These are phyloP conservation scores for Odontophorus gujanensis DNA, from an alignment of 2,113 vertebrate genomes.

Conservation along the genomic window DNA sequence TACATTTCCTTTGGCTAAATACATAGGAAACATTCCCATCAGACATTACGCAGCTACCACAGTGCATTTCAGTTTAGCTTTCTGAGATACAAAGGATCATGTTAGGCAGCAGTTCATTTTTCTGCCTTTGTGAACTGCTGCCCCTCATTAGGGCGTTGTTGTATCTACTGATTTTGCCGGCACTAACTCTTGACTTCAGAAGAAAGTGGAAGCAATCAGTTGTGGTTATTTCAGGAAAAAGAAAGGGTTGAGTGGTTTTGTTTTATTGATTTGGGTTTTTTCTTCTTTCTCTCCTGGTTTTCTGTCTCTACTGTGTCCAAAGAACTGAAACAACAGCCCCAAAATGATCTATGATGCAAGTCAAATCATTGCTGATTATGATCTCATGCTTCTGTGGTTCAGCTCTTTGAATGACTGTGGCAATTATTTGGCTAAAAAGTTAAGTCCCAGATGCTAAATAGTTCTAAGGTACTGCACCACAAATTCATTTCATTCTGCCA, in stretches of 20 bases:
- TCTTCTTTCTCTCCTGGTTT: not conserved
- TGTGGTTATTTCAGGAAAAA: slow-evolving; percentile 10
- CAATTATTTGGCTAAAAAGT: slow-evolving; percentile 47
- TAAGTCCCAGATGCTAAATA: slow-evolving; percentile 27
- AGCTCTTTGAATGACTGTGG: slow-evolving; percentile 15
- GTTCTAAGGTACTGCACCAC: slow-evolving; percentile 1
- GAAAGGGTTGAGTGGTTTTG: not conserved
- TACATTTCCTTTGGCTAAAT: not conserved
- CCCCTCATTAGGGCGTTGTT: not conserved
- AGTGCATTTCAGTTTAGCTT: slow-evolving; percentile 4
- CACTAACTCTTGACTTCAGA: slow-evolving; percentile 24
- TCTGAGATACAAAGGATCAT: slow-evolving; percentile 4
- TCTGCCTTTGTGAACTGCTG: slow-evolving; percentile 38
- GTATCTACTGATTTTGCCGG: slow-evolving; percentile 19
- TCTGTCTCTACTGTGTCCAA: not conserved
- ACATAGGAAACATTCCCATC: not conserved
- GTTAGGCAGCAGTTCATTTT: slow-evolving; percentile 41
- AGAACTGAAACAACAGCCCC: slow-evolving; percentile 7
- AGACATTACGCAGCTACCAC: not conserved
- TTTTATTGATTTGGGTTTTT: not conserved
- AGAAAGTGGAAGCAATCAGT: slow-evolving; percentile 15
- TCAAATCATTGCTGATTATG: slow-evolving; percentile 44
- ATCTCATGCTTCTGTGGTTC: slow-evolving; percentile 50
- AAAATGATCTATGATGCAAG: slow-evolving; percentile 23
- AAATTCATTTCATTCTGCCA: not conserved